Percentiles rank a stretch among this genome's conserved stretches.
Conservation (phyloP, 2,888 invertebrate genomes). For the Sphecodes monilicornis region DNA sequence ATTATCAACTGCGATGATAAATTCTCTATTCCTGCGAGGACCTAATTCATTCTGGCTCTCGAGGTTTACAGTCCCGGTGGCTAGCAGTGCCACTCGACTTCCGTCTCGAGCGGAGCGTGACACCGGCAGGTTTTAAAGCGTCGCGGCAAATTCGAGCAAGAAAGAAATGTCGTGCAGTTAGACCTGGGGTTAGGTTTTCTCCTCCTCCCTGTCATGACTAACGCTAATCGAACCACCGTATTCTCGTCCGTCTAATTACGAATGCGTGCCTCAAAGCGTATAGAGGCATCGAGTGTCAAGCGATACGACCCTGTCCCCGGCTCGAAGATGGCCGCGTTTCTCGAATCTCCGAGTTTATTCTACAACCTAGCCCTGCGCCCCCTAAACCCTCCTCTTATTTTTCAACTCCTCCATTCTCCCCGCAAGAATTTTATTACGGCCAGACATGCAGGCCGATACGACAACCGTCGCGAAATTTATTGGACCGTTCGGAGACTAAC, state of each 20-base stretch:
- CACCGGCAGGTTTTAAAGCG: conserved; percentile 76
- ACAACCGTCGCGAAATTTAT: conserved; percentile 2
- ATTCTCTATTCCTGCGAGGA: conserved; percentile 52
- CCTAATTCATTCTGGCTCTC: conserved; percentile 73
- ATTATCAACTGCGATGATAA: conserved; percentile 72
- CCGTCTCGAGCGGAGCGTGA: conserved; percentile 77
- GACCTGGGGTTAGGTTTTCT: neutral
- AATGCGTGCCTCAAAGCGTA: conserved; percentile 54
- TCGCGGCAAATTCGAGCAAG: conserved; percentile 77
- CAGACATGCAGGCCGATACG: conserved; percentile 8
- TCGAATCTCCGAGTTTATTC: conserved; percentile 12
- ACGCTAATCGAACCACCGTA: conserved; percentile 56
- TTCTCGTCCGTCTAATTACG: conserved; percentile 64
- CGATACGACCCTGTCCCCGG: conserved; percentile 40
- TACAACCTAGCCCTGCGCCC: neutral
- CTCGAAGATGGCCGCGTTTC: conserved; percentile 38
- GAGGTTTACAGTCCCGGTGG: conserved; percentile 78
- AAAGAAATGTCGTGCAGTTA: conserved; percentile 74
- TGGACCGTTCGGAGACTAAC: neutral
- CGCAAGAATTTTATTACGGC: neutral
- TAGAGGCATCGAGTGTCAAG: conserved; percentile 40
- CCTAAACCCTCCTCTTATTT: neutral
- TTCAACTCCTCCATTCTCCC: neutral
- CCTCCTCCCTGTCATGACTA: conserved; percentile 62
- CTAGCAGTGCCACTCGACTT: conserved; percentile 82